Evolutionary conservation across 2,113 vertebrate genomes (phyloP), one percentile per base, ranked within the genome.

Genomic region (Macrotus californicus): DNA sequence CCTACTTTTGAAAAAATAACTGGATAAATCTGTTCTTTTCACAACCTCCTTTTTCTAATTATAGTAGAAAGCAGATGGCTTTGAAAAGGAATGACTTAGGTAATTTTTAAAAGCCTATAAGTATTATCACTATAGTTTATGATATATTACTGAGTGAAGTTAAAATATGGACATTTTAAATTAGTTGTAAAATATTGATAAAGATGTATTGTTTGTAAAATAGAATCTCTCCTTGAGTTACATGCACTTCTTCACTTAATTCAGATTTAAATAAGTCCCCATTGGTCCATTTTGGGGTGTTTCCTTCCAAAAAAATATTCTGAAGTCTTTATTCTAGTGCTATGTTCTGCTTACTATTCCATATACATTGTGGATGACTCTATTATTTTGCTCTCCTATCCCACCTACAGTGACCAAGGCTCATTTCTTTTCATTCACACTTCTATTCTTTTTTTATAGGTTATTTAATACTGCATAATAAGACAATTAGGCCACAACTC

Each of bases 381-480:
- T 82, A 79, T 22, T 36, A 6, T 69, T 84, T 73, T 85, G 48
- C 3, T 86, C 3, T 46, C 22, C 34, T 67, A 9, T 59, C 56
- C 29, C 46, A 77, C 26, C 52, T 39, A 31, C 0, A 29, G 52
- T 86, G 79, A 86, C 56, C 39, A 81, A 91, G 39, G 29, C 56
- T 89, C 41, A 84, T 83, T 91, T 70, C n/a, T 83, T 94, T 87
- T 43, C 59, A 79, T 72, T 89, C 85, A 59, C 2, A 66, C 29
- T 75, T 96, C 34, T 80, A 46, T 69, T 41, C 41, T 80, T 84
- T 80, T 52, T 64, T 66, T 70, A 70, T 54, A 89, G 84, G 43
- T 92, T 84, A 93, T 81, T 96, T 88, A 96, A 91, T 84, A 85
- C 11, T 85, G 41, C 39, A 94, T 92, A 79, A 84, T 77, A 87